These are phyloP conservation scores for Macroteleia sp. DNA, from an alignment of 2,888 invertebrate species.

Conservation along the genomic window DNA sequence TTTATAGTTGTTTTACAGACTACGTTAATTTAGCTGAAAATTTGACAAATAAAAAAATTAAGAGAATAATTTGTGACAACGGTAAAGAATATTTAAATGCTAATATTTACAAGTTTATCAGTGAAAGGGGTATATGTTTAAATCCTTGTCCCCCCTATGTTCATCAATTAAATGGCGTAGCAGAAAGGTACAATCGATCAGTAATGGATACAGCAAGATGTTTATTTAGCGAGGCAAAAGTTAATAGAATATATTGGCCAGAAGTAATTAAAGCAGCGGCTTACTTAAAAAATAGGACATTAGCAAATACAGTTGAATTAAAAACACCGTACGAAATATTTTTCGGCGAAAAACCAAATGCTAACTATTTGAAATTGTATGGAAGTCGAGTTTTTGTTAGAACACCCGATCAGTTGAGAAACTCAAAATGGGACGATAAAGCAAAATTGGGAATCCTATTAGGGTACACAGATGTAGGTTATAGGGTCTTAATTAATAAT, in stretches of 20 bases:
- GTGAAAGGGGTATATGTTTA: neutral
- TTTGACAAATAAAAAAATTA: neutral
- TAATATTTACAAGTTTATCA: neutral
- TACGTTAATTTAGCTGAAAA: neutral
- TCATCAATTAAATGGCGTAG: neutral
- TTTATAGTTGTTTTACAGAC: neutral
- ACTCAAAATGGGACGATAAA: neutral
- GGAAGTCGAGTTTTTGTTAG: neutral
- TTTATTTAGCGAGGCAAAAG: neutral
- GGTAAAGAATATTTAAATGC: neutral
- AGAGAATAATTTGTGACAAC: neutral
- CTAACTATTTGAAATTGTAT: neutral
- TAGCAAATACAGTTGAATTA: neutral
- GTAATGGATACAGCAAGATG: neutral
- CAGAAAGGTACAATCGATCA: neutral
- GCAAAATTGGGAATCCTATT: neutral
- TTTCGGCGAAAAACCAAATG: neutral
- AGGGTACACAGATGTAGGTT: neutral
- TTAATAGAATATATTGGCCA: slow-evolving; percentile 2
- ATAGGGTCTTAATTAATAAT: neutral
- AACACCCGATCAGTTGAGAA: neutral
- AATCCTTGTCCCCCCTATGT: neutral
- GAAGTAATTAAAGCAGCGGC: neutral
- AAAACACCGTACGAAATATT: neutral
- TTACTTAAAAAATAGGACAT: neutral